Conservation (phyloP, 1,140 invertebrate genomes). For the Lysiphlebus fabarum region DNA sequence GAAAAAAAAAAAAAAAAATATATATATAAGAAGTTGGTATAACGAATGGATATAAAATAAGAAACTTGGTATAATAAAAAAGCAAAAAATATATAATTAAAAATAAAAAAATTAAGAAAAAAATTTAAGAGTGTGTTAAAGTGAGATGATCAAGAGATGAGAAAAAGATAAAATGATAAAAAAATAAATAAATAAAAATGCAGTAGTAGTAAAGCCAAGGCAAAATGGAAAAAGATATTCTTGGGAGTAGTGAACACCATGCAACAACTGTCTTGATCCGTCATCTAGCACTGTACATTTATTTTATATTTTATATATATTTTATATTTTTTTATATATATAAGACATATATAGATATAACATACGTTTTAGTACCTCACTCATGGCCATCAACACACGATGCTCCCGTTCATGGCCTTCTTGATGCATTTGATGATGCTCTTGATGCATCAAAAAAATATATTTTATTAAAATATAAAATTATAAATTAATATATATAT, state of each 20-base stretch:
- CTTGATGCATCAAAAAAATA: not conserved
- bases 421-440: not conserved
- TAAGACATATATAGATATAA: conserved; percentile 6
- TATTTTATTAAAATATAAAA: too few relatives aligned
- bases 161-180: not conserved
- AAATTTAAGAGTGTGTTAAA: not conserved
- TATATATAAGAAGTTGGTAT: not conserved
- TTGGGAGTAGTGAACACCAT: conserved; percentile 27
- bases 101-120: conserved; percentile 8
- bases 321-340: not conserved
- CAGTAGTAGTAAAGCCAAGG: conserved; percentile 6
- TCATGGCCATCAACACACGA: not conserved
- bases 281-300: conserved; percentile 23
- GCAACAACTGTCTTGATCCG: conserved; percentile 34
- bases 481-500: too few relatives aligned
- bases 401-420: conserved; percentile 10
- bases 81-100: conserved; percentile 7
- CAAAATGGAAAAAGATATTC: conserved; percentile 27
- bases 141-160: conserved; percentile 19
- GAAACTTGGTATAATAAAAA: not conserved
- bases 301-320: not conserved
- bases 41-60: not conserved
- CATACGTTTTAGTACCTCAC: not conserved
- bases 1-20: too few relatives aligned
- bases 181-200: conserved; percentile 3